Base-by-base conservation (phyloP, 1,140 invertebrate genomes). In the Temnothorax curvispinosus region DNA sequence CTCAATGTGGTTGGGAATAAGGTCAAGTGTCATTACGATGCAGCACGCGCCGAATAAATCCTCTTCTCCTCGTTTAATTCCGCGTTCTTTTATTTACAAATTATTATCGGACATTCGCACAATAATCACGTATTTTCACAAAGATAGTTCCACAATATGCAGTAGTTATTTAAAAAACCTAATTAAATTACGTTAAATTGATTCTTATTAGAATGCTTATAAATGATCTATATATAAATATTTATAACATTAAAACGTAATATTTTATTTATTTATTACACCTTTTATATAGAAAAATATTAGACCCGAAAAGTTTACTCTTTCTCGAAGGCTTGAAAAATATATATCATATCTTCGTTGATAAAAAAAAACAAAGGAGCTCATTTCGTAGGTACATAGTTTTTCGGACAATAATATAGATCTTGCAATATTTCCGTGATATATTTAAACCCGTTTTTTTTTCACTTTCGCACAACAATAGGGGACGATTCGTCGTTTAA, bases 1-100 rank as follows among this genome's bases (percentile, higher is more conserved):
- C 64, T 71, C 64, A 75, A 88, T 81, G 50, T 62, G 60, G 32
- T 44, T 89, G 75, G 38, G n/a, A 89, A 58, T 80, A 80, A 89
- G 71, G 65, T 84, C 80, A 58, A 71, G 50, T 71, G 35, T 7
- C 4, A 54, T 27, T 44, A 41, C 21, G 50, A 52, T 71, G 65
- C 38, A 41, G 9, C 62, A 52, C 77, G 64, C 67, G 69, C 35
- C 32, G 8, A 67, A 15, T 38, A 60, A 32, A 18, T 47, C 54
- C 21, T 32, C 18, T 60, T 35, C 18, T 54, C 18, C 35, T 54
- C 32, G 15, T 77, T 60, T 78, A 76, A 2, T 9, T 78, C 4
- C n/a, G 8, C 56, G 21, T 5, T 38, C 8, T 77, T 69, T 71
- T 13, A 18, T 35, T 65, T n/a, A 8, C 9, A 2, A 74, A 84